Evolutionary conservation across 2,113 vertebrate species (phyloP).

Genomic region (Taxidea taxus): DNA sequence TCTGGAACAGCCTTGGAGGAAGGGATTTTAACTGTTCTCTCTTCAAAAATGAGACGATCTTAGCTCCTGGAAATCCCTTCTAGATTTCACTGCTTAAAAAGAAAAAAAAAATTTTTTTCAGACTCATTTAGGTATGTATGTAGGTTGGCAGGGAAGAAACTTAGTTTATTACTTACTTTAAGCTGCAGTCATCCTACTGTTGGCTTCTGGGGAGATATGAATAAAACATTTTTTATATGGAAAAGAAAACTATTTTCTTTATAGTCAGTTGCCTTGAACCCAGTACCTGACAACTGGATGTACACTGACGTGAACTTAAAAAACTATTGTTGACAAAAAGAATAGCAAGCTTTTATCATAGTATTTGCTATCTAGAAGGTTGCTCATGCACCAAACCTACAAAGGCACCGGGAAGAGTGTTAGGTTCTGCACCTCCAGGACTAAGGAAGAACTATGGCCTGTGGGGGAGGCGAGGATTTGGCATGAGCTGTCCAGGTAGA

Average conservation of each 20-base stretch:
- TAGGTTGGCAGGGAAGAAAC: neutral
- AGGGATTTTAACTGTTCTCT: neutral
- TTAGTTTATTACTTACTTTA: neutral
- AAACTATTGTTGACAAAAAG: neutral
- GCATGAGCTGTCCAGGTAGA: neutral
- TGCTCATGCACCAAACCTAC: neutral
- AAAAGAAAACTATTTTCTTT: neutral
- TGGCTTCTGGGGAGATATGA: neutral
- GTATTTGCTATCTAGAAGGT: neutral
- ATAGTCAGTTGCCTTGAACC: neutral
- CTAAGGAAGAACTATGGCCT: neutral
- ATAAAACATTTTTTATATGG: neutral
- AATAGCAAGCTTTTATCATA: neutral
- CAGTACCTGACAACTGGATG: neutral
- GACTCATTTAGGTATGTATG: neutral
- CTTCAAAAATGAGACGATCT: conserved; percentile 40
- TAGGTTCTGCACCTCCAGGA: neutral
- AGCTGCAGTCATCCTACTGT: neutral
- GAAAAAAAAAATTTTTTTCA: neutral
- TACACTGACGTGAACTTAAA: neutral
- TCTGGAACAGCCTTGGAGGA: neutral
- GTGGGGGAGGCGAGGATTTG: neutral
- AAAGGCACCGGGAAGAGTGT: neutral
- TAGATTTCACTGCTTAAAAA: conserved; percentile 24
- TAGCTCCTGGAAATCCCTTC: neutral